Evolutionary conservation across 1,140 invertebrate species (phyloP).

Genomic region (Sycophila sp.): DNA sequence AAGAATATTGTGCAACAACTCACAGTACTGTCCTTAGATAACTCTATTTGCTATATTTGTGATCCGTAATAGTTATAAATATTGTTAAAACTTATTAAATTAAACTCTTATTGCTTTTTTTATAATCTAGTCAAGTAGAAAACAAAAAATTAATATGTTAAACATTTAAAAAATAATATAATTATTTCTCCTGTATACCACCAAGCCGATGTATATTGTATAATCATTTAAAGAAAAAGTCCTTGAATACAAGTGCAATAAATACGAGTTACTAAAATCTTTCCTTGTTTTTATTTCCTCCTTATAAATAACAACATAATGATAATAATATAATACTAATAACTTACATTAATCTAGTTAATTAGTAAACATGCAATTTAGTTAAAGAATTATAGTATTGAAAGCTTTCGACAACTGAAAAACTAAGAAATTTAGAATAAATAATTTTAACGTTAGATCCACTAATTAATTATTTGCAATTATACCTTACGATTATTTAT

Average conservation of each 20-base stretch:
- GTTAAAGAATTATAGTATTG: no score
- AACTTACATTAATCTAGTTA: no score
- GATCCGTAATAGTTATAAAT: conserved; percentile 51
- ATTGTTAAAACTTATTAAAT: conserved; percentile 42
- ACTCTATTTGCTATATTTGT: conserved; percentile 53
- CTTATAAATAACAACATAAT: conserved; percentile 49
- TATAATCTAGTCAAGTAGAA: conserved; percentile 63
- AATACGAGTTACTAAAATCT: conserved; percentile 32
- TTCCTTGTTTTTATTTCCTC: conserved; percentile 19
- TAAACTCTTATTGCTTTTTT: conserved; percentile 57
- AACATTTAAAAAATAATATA: conserved; percentile 56
- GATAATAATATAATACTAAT: no score
- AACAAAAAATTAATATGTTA: conserved; percentile 52
- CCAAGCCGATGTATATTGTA: conserved; percentile 39
- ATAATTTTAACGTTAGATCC: no score
- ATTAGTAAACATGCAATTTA: no score
- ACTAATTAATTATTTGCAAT: no score
- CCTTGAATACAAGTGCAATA: conserved; percentile 38
- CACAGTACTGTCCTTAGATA: conserved; percentile 6
- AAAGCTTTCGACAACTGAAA: no score
- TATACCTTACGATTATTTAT: no score
- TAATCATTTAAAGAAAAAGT: conserved; percentile 39
- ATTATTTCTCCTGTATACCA: conserved; percentile 57
- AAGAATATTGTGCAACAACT: neutral
- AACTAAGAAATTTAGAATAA: no score